Conservation (phyloP, 2,888 invertebrate species). For the Micropterix aruncella region DNA sequence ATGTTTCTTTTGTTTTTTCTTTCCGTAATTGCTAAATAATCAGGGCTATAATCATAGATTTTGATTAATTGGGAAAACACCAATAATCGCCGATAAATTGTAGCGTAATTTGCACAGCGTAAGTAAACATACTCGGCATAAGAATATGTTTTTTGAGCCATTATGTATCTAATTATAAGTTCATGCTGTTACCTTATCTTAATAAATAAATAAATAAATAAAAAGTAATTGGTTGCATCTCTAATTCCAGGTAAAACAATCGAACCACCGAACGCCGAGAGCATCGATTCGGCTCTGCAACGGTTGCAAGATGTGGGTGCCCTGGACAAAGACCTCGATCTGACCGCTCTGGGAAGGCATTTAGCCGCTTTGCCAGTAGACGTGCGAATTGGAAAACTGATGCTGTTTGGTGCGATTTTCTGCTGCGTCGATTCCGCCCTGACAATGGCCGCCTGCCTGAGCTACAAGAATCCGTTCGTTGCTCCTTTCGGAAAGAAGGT, state of each 20-base stretch:
- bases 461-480: conserved; percentile 66
- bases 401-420: conserved; percentile 84
- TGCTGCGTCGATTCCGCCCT: conserved; percentile 85
- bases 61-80: no score
- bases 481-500: conserved; percentile 58
- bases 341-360: conserved; percentile 80
- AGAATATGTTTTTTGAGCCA: no score
- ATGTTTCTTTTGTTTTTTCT: no score
- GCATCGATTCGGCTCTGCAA: conserved; percentile 51
- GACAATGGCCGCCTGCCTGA: conserved; percentile 76
- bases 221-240: no score
- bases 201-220: no score
- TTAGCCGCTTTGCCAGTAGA: conserved; percentile 83
- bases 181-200: no score
- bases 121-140: no score
- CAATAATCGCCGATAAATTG: no score
- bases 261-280: conserved; percentile 57
- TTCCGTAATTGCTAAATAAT: no score
- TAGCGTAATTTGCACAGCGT: no score
- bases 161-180: no score
- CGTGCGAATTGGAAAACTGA: conserved; percentile 81
- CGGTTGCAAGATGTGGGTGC: conserved; percentile 69
- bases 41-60: no score
- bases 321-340: conserved; percentile 52
- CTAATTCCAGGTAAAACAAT: conserved; percentile 56